Base-by-base conservation (phyloP, 2,797 vertebrate species). In the Garrulus glandarius region DNA sequence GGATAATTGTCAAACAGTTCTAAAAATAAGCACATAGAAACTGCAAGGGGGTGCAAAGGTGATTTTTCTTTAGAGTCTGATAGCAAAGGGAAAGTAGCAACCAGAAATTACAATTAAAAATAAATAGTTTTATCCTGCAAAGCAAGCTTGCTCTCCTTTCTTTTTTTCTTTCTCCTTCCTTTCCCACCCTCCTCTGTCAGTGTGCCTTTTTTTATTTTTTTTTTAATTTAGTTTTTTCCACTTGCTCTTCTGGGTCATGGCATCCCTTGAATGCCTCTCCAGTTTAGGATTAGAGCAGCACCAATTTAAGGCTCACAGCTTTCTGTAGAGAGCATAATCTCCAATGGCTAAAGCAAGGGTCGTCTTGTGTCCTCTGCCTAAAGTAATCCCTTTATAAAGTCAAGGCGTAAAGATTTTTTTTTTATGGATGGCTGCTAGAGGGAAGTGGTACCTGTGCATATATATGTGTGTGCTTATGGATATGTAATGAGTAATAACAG, bases 1-100 rank as follows among this genome's bases (percentile, higher is more conserved):
- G 99, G 99, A 99, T 98, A 98, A 98, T 98, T 98, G 98, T 99
- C 99, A 99, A 97, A 98, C 94, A 97, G 96, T 97, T 98, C 99
- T 99, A 99, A 98, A 99, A 99, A 99, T 99, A 99, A 98, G 98
- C 94, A 71, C 97, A 98, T 98, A 96, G 96, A 98, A 98, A 98
- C 98, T 98, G 98, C 98, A 98, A 98, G 97, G 98, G 98, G 98
- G 98, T 97, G 98, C 98, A 98, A 98, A 99, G 99, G 98, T 99
- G 98, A 99, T 98, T 98, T 98, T 98, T 98, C 98, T 98, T 98
- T 98, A 97, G 94, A 98, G 98, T 97, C 97, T 85, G 41, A 83
- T 63, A 84, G 63, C 37, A 94, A 97, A 95, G 36, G 49, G 46
- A 92, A 91, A 79, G 79, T 52, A 91, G 57, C 49, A 69, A 88